A percentile compares a stretch with the other conserved stretches of the same genome.
phyloP scores from a whole-genome alignment of 2,113 vertebrate species.

The Antechinus stuartii region DNA sequence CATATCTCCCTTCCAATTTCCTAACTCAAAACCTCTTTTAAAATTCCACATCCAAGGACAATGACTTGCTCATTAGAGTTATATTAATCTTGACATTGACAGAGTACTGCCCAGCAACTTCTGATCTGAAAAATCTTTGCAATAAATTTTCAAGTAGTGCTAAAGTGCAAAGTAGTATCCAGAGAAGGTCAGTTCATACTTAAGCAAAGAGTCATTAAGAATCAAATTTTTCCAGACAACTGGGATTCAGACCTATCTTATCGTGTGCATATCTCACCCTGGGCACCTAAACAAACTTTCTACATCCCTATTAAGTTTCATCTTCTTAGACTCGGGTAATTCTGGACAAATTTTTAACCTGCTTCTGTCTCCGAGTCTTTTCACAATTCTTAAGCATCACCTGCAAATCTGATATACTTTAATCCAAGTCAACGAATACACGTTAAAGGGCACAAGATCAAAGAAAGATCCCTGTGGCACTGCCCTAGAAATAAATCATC shows the following conservation, averaged over 20 bases:
- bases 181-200: neutral
- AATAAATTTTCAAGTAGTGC: neutral
- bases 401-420: neutral
- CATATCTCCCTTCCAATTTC: no score
- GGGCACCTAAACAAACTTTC: no score
- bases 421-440: no score
- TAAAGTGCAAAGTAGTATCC: neutral
- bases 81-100: no score
- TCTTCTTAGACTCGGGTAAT: neutral
- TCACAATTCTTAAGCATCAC: neutral
- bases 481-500: neutral
- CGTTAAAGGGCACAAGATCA: neutral
- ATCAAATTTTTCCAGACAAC: neutral
- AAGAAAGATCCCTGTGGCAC: neutral
- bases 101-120: neutral
- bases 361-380: neutral
- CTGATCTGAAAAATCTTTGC: neutral
- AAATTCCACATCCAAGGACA: no score
- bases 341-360: neutral
- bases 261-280: no score
- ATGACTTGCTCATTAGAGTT: no score
- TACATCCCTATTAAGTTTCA: neutral
- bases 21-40: no score
- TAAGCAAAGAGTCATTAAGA: neutral
- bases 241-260: neutral